phyloP scores from a whole-genome alignment of 1,140 invertebrate genomes.

The Polypedilum vanderplanki region DNA sequence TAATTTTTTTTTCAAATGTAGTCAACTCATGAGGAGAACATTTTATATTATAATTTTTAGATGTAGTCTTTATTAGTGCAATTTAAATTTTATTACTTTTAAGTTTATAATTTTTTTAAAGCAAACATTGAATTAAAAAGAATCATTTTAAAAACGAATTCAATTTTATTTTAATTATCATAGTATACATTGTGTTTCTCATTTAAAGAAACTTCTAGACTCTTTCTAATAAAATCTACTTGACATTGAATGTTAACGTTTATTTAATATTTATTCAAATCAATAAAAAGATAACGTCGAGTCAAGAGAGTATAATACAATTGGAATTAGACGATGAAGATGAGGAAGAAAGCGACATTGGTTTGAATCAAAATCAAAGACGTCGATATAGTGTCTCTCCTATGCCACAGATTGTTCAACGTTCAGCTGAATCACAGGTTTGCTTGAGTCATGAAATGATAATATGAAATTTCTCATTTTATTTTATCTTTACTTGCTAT shows the following conservation, averaged over 20 bases:
- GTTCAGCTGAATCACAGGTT: conserved; percentile 21
- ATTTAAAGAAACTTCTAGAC: background rate
- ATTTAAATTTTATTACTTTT: too few relatives aligned
- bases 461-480: background rate
- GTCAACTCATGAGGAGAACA: too few relatives aligned
- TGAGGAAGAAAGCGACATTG: background rate
- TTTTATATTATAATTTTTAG: too few relatives aligned
- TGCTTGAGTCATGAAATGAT: background rate
- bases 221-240: background rate
- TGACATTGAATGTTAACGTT: background rate
- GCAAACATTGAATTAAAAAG: background rate
- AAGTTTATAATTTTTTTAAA: too few relatives aligned
- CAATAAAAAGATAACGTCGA: background rate
- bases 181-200: too few relatives aligned
- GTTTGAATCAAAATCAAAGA: background rate
- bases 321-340: conserved; percentile 6
- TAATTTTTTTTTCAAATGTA: too few relatives aligned
- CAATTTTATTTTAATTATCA: too few relatives aligned
- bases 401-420: background rate
- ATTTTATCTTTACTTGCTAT: background rate
- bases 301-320: conserved; percentile 10
- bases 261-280: background rate
- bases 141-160: too few relatives aligned
- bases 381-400: conserved; percentile 15
- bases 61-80: too few relatives aligned